Percentiles rank a stretch among this genome's conserved stretches.
Evolutionary conservation across 2,797 vertebrate genomes (phyloP).

Genomic region (Sebastes variabilis): DNA sequence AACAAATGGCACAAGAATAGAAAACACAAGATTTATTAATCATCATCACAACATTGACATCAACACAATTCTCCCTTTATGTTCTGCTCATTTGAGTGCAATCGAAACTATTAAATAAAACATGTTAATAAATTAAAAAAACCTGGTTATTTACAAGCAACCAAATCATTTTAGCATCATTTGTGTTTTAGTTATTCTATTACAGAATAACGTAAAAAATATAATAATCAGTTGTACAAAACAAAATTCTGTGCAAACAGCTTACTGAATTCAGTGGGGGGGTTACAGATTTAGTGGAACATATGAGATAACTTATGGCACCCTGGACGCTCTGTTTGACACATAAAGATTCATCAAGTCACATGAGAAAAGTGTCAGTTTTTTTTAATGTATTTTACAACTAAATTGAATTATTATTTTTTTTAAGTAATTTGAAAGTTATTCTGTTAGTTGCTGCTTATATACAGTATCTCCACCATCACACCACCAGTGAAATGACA

Average conservation of each 20-base stretch:
- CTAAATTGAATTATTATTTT: background rate
- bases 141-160: constrained; percentile 79
- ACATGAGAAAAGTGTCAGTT: background rate
- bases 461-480: constrained; percentile 55
- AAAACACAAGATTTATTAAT: constrained; percentile 84
- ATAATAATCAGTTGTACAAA: constrained; percentile 53
- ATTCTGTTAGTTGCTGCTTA: constrained; percentile 31
- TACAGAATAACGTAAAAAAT: constrained; percentile 48
- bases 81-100: constrained; percentile 79
- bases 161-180: constrained; percentile 25
- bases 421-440: background rate
- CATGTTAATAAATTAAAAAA: constrained; percentile 82
- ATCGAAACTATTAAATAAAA: constrained; percentile 80
- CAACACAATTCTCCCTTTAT: constrained; percentile 78
- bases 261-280: constrained; percentile 13
- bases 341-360: constrained; percentile 13
- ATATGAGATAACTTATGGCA: constrained; percentile 58
- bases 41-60: constrained; percentile 77
- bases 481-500: constrained; percentile 15
- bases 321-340: constrained; percentile 35
- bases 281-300: constrained; percentile 5
- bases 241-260: constrained; percentile 66
- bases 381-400: background rate
- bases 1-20: constrained; percentile 27
- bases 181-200: constrained; percentile 27